phyloP scores from a whole-genome alignment of 2,888 invertebrate species.

The Azorinus chamasolen region DNA sequence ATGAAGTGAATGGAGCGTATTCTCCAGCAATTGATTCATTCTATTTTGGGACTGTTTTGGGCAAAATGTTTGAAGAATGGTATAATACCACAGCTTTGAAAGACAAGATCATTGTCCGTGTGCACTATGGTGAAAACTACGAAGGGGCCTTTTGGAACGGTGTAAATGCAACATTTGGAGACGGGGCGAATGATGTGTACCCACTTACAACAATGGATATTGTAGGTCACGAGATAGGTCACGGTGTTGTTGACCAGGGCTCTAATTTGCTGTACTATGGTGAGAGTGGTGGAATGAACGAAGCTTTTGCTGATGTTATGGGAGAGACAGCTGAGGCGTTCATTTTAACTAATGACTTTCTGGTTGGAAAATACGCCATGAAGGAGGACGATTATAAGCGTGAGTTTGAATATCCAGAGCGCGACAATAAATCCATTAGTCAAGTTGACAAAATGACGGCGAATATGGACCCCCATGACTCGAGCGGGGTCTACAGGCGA shows the following conservation, averaged over 20 bases:
- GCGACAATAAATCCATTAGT: slow-evolving; percentile 69
- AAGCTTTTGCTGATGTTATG: slow-evolving; percentile 74
- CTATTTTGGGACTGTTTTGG: no score
- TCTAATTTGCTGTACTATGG: slow-evolving; percentile 69
- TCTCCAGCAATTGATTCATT: no score
- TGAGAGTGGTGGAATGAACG: slow-evolving; percentile 74
- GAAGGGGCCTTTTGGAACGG: slow-evolving; percentile 78
- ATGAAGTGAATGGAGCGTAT: no score
- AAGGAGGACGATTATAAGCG: slow-evolving; percentile 52
- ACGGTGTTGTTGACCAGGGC: slow-evolving; percentile 69
- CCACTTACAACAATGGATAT: slow-evolving; percentile 71
- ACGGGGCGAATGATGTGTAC: slow-evolving; percentile 58
- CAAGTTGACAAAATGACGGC: slow-evolving; percentile 57
- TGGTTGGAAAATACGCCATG: slow-evolving; percentile 56
- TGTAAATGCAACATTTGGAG: slow-evolving; percentile 67
- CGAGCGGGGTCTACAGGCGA: slow-evolving; percentile 71
- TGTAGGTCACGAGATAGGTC: slow-evolving; percentile 73
- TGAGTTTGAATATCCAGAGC: slow-evolving; percentile 66
- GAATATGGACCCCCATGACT: slow-evolving; percentile 66
- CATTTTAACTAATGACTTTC: slow-evolving; percentile 48
- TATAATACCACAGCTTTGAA: slow-evolving; percentile 47
- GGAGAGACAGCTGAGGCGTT: slow-evolving; percentile 68
- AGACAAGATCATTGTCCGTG: slow-evolving; percentile 62
- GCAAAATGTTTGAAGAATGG: slow-evolving; percentile 74
- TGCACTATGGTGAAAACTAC: slow-evolving; percentile 64